Base-by-base conservation (phyloP, 2,113 vertebrate genomes). In the Jaculus jaculus region DNA sequence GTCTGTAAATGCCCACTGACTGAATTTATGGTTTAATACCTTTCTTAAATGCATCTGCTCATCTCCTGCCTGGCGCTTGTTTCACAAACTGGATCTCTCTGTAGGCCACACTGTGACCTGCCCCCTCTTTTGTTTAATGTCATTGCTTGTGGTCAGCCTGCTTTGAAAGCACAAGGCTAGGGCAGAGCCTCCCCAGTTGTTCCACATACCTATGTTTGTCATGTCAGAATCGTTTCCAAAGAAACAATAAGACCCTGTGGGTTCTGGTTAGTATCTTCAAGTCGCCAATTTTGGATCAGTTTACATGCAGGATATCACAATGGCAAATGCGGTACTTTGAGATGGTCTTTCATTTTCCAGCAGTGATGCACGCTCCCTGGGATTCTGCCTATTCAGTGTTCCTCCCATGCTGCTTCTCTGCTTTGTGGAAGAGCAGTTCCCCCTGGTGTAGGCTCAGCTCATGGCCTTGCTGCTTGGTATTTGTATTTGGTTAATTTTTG, bases 311-410 rank as follows among this genome's bases (percentile, higher is more conserved):
- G 51, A 6, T 73, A 69, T 20, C 65, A 11, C 42, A 89, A 7
- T 91, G 0, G n/a, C 42, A 91, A 88, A 9, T 77, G 73, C 17
- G 39, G n/a, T 86, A 92, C 96, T 89, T 86, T 72, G 17, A 91
- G 87, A 72, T 71, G 11, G 39, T 28, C 77, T 87, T 65, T n/a
- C 66, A 61, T 54, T 69, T 75, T 75, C n/a, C 68, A 39, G 47
- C 60, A 24, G 24, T 81, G 60, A 66, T 74, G 88, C 66, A 7
- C 78, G 26, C 72, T 47, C 20, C 58, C 66, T 51, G 58, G 16
- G 81, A 72, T 68, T 83, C 60, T 69, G 71, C 81, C 51, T 78
- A 82, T 72, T 30, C 7, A 72, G 51, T 68, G 4, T 80, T 37
- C 20, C 42, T 2, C n/a, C 34, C 24, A 16, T 24, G 37, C 3